phyloP scores from a whole-genome alignment of 2,113 vertebrate species.

The Thalassoma bifasciatum region DNA sequence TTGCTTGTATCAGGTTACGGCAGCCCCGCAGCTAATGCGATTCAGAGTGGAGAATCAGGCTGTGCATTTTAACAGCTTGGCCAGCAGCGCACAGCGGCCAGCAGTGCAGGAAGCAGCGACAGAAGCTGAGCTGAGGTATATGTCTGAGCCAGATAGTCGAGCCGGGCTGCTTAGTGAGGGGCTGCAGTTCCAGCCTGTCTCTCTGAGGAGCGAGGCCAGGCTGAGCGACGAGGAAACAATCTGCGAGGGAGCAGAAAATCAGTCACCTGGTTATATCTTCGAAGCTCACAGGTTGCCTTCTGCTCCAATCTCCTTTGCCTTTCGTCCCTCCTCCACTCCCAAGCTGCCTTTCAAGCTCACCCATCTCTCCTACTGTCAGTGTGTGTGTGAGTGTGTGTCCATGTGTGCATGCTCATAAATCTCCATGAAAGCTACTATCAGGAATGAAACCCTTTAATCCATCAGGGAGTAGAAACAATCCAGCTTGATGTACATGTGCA shows the following conservation, averaged over 20 bases:
- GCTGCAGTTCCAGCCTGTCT: constrained; percentile 46
- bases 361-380: constrained; percentile 50
- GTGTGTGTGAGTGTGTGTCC: neutral
- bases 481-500: constrained; percentile 36
- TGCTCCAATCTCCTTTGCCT: constrained; percentile 52
- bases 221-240: constrained; percentile 70
- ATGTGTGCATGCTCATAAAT: constrained; percentile 54
- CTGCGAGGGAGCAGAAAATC: constrained; percentile 66
- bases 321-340: constrained; percentile 34
- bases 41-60: constrained; percentile 60
- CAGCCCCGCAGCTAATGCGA: constrained; percentile 67
- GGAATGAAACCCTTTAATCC: constrained; percentile 66
- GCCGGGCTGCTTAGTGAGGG: constrained; percentile 55
- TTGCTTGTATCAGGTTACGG: constrained; percentile 62
- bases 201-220: constrained; percentile 35
- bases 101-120: constrained; percentile 45
- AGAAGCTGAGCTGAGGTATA: constrained; percentile 49
- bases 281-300: constrained; percentile 61
- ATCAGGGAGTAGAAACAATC: constrained; percentile 60
- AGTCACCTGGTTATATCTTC: constrained; percentile 74
- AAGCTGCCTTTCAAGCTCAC: constrained; percentile 43
- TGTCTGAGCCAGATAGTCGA: constrained; percentile 67
- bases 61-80: constrained; percentile 72
- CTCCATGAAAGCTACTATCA: constrained; percentile 65
- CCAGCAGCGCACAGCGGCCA: constrained; percentile 49